These are phyloP conservation scores for Agriopis aurantiaria DNA, from an alignment of 2,888 invertebrate genomes.

Conservation along the genomic window DNA sequence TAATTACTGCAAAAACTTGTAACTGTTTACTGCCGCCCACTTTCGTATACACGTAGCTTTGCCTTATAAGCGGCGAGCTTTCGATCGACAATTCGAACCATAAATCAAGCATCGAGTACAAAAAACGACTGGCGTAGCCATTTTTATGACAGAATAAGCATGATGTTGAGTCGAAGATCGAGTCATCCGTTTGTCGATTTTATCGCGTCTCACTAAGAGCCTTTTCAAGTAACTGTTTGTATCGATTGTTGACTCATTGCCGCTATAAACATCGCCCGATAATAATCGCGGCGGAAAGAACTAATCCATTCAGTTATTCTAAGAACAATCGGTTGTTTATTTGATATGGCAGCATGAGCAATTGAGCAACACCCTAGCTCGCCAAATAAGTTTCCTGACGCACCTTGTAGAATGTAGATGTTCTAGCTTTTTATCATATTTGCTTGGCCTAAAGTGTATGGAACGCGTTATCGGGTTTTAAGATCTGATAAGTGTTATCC, in stretches of 20 bases:
- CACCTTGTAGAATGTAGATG: neutral
- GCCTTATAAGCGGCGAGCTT: slow-evolving; percentile 68
- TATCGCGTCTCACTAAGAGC: slow-evolving; percentile 52
- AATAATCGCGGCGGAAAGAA: slow-evolving; percentile 44
- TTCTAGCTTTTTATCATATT: slow-evolving; percentile 10
- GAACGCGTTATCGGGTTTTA: slow-evolving; percentile 10
- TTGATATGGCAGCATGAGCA: slow-evolving; percentile 26
- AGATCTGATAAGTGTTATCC: slow-evolving; percentile 26
- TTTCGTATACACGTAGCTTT: slow-evolving; percentile 67
- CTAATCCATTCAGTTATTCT: slow-evolving; percentile 36
- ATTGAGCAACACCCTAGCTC: slow-evolving; percentile 26
- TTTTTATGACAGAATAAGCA: slow-evolving; percentile 60
- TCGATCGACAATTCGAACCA: slow-evolving; percentile 52
- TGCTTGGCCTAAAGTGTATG: slow-evolving; percentile 4
- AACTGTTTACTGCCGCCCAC: slow-evolving; percentile 57
- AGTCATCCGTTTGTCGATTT: slow-evolving; percentile 39
- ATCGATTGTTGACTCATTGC: slow-evolving; percentile 54
- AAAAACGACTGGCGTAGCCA: slow-evolving; percentile 45
- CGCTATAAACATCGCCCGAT: slow-evolving; percentile 45
- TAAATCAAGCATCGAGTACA: slow-evolving; percentile 58
- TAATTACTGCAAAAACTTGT: slow-evolving; percentile 65
- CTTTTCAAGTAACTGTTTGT: slow-evolving; percentile 51
- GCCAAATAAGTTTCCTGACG: slow-evolving; percentile 24
- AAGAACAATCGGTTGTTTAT: slow-evolving; percentile 44
- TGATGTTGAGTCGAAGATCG: slow-evolving; percentile 40